These are phyloP conservation scores for Muntiacus muntjak DNA, from an alignment of 2,113 vertebrate genomes.

Conservation along the genomic window DNA sequence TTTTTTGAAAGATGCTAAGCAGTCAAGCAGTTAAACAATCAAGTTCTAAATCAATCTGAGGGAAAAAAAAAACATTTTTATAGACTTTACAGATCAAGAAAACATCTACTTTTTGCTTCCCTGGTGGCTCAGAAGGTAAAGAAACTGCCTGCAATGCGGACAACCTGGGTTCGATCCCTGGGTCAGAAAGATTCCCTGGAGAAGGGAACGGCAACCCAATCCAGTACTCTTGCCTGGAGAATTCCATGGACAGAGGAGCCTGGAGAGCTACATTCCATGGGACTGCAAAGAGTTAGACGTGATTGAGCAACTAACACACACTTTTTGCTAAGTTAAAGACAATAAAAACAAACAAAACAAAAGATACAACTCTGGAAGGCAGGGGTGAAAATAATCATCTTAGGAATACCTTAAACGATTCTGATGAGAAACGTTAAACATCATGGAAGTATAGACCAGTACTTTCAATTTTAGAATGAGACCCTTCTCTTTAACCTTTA, in stretches of 20 bases:
- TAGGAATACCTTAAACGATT: not conserved
- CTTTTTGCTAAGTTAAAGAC: constrained; percentile 5
- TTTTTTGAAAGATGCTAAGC: not conserved
- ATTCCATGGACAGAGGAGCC: not conserved
- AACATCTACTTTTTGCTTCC: not conserved
- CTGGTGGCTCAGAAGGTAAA: not conserved
- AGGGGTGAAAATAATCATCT: not conserved
- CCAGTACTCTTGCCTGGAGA: not conserved
- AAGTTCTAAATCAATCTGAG: not conserved
- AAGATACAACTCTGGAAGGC: not conserved
- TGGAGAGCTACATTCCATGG: not conserved
- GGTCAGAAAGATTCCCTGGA: not conserved
- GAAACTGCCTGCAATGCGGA: not conserved
- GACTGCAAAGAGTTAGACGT: not conserved
- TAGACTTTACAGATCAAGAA: not conserved
- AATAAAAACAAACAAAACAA: not conserved
- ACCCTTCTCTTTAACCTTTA: not conserved
- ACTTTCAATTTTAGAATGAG: not conserved
- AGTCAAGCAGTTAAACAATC: not conserved
- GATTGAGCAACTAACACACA: not conserved
- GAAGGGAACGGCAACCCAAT: not conserved
- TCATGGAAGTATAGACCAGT: not conserved
- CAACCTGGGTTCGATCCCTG: rapidly evolving
- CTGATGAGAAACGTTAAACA: not conserved
- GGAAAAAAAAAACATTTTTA: not conserved